Evolutionary conservation across 1,140 invertebrate genomes (phyloP).

Genomic region (Drusus annulatus): DNA sequence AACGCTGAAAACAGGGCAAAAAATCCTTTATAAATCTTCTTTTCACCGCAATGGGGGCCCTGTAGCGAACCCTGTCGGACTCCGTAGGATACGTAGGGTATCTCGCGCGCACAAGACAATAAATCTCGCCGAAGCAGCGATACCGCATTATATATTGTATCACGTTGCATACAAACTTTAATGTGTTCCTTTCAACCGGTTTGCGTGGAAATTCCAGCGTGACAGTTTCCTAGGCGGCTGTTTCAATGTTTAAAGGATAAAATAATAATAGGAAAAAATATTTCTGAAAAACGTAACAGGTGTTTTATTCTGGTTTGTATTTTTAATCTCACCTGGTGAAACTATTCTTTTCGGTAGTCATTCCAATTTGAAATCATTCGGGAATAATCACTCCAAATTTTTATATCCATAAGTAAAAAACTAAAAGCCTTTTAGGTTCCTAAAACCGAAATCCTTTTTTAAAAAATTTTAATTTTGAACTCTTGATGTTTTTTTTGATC

Average conservation of each 20-base stretch:
- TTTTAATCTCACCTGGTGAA: too few species aligned
- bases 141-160: constrained; percentile 14
- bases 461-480: too few species aligned
- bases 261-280: not conserved
- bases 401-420: too few species aligned
- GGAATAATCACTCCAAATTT: too few species aligned
- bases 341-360: not conserved
- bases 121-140: constrained; percentile 26
- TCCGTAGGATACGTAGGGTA: not conserved
- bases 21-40: constrained; percentile 35
- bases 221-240: constrained; percentile 14
- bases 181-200: constrained; percentile 15
- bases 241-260: constrained; percentile 12
- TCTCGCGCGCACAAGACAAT: constrained; percentile 25
- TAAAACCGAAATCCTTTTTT: too few species aligned
- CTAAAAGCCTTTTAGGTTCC: too few species aligned
- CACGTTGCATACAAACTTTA: constrained; percentile 25
- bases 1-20: not conserved
- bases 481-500: too few species aligned
- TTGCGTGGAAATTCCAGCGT: not conserved
- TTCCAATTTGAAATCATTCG: too few species aligned
- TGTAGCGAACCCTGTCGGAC: not conserved
- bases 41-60: constrained; percentile 32
- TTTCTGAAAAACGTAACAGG: not conserved
- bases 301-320: too few species aligned